Conservation (phyloP, 92 coral and sea anemone genomes). For the Virgularia gustaviana region DNA sequence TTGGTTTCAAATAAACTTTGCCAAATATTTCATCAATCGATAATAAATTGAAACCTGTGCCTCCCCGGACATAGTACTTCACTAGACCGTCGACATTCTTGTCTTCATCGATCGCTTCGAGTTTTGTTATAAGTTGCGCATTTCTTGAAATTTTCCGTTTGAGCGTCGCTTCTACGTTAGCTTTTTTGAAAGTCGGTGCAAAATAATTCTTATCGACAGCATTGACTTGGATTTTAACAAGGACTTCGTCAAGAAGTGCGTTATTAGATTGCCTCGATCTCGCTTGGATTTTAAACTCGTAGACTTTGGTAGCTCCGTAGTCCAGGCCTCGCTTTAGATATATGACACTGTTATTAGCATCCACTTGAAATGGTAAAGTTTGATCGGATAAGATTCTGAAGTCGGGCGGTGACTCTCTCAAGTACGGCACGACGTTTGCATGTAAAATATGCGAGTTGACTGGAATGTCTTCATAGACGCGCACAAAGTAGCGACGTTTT, state of each 20-base stretch:
- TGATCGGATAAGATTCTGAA: slow-evolving; percentile 39
- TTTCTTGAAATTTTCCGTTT: background rate
- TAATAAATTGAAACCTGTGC: slow-evolving; percentile 76
- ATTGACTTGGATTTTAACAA: slow-evolving; percentile 57
- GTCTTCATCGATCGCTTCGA: slow-evolving; percentile 72
- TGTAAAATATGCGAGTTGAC: slow-evolving; percentile 67
- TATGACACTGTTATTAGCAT: slow-evolving; percentile 76
- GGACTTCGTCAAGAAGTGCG: slow-evolving; percentile 47
- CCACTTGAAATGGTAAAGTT: slow-evolving; percentile 57
- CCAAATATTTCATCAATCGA: slow-evolving; percentile 58
- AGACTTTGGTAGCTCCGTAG: slow-evolving; percentile 51
- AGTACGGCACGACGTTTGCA: slow-evolving; percentile 48
- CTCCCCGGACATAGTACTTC: slow-evolving; percentile 59
- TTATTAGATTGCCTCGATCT: slow-evolving; percentile 13
- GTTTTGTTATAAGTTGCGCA: slow-evolving; percentile 44
- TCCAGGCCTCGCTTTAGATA: slow-evolving; percentile 60
- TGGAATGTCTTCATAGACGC: slow-evolving; percentile 89
- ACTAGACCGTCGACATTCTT: slow-evolving; percentile 59
- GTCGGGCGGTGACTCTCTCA: slow-evolving; percentile 33
- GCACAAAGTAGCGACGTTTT: slow-evolving; percentile 60
- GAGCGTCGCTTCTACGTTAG: slow-evolving; percentile 26
- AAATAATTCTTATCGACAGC: slow-evolving; percentile 76
- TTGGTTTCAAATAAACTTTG: slow-evolving; percentile 53
- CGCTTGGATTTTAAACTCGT: slow-evolving; percentile 37
- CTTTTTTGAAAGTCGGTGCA: slow-evolving; percentile 62